Conservation (phyloP, 2,888 invertebrate genomes). For the Synergus gifuensis region DNA sequence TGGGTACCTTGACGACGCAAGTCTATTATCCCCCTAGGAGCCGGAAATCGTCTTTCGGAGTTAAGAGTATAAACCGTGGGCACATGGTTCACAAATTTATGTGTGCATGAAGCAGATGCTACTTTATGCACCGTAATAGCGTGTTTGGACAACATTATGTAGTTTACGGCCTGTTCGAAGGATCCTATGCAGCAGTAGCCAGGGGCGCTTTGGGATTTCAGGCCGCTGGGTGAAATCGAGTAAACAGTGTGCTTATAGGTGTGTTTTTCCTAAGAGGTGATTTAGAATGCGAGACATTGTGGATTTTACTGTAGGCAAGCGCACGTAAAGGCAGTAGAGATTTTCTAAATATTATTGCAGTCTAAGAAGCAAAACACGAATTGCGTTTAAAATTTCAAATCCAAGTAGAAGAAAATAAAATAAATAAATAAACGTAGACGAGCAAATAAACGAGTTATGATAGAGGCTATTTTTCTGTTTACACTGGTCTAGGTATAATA, state of each 20-base stretch:
- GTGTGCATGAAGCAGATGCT: constrained; percentile 32
- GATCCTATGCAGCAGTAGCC: constrained; percentile 1
- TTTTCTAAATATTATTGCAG: constrained; percentile 20
- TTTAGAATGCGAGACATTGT: constrained; percentile 20
- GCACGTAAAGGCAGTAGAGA: not conserved
- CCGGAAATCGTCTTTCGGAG: not conserved
- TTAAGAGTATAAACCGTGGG: constrained; percentile 16
- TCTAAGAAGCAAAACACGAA: not conserved
- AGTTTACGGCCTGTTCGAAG: constrained; percentile 36
- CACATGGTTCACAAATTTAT: constrained; percentile 28
- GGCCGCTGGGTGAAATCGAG: constrained; percentile 24
- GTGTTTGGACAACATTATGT: constrained; percentile 34
- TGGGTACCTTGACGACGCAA: not conserved
- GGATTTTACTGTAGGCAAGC: constrained; percentile 2
- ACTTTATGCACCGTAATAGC: constrained; percentile 40
- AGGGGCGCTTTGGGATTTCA: constrained; percentile 8
- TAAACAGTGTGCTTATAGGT: constrained; percentile 19
- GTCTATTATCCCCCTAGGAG: constrained; percentile 1
- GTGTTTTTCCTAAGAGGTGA: constrained; percentile 22
- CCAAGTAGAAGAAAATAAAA: not conserved
- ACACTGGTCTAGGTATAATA: no score
- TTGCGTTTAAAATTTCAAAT: constrained; percentile 18
- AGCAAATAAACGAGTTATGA: not conserved
- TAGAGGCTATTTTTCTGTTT: not conserved
- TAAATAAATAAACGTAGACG: not conserved